A percentile compares a stretch with the other conserved stretches of the same genome.
phyloP scores from a whole-genome alignment of 1,140 invertebrate genomes.

The Cyrtorhinus lividipennis region DNA sequence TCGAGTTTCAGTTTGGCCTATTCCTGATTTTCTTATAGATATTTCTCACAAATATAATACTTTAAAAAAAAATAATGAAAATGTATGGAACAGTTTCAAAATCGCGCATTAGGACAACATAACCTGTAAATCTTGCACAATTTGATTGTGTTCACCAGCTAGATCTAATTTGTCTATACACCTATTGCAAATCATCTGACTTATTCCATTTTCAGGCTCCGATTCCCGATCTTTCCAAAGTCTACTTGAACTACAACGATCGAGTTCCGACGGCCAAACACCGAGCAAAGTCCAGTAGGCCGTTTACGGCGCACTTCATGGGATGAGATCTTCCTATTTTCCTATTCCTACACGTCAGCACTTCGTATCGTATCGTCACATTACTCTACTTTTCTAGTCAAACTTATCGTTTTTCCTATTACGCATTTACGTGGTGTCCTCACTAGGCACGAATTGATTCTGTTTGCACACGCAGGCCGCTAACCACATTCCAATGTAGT shows the following conservation, averaged over 20 bases:
- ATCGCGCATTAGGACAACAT: neutral
- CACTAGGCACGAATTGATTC: too few relatives aligned
- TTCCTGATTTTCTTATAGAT: neutral
- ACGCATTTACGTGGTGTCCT: too few relatives aligned
- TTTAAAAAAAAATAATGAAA: neutral
- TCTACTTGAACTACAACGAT: conserved; percentile 33
- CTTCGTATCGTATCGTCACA: too few relatives aligned
- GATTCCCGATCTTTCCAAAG: conserved; percentile 33
- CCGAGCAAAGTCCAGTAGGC: conserved; percentile 9
- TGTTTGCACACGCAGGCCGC: too few relatives aligned
- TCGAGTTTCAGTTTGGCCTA: neutral
- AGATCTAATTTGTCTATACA: too few relatives aligned
- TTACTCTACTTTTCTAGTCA: neutral
- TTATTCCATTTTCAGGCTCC: conserved; percentile 22
- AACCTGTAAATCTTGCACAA: conserved; percentile 3
- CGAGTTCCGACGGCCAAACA: conserved; percentile 14
- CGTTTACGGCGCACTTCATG: neutral
- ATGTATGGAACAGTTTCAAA: neutral
- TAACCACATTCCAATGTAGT: too few relatives aligned
- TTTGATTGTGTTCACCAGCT: too few relatives aligned
- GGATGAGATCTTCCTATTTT: neutral
- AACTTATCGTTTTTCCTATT: neutral
- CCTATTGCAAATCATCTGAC: too few relatives aligned
- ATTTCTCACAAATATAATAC: neutral
- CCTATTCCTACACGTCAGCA: too few relatives aligned